Conservation (phyloP, 2,888 invertebrate genomes). For the Sphaerophoria taeniata region DNA sequence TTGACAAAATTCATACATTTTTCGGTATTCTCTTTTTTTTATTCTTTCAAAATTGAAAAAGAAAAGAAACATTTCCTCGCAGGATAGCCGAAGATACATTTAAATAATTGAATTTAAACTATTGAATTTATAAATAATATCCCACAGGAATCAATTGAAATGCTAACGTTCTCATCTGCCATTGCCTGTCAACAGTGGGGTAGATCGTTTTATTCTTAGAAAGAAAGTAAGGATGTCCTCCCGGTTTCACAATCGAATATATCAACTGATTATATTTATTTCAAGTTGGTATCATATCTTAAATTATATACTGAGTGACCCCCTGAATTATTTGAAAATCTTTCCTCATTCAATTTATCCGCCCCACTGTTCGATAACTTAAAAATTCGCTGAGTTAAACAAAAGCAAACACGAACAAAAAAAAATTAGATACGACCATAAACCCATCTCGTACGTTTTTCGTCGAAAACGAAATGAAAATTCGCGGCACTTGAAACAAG, state of each 20-base stretch:
- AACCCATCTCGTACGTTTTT: not conserved
- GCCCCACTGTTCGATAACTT: conserved; percentile 17
- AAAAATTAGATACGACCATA: not conserved
- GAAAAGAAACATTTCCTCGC: conserved; percentile 8
- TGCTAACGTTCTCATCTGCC: conserved; percentile 20
- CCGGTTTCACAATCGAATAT: too few relatives aligned
- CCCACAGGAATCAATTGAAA: conserved; percentile 61
- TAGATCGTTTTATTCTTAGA: too few relatives aligned
- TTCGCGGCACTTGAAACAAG: too few relatives aligned
- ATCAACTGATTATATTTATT: too few relatives aligned
- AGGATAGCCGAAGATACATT: conserved; percentile 5
- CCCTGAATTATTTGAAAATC: too few relatives aligned
- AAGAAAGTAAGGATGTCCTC: too few relatives aligned
- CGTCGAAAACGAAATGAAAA: conserved; percentile 33
- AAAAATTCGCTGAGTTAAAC: conserved; percentile 3
- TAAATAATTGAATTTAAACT: conserved; percentile 37
- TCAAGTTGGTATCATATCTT: too few relatives aligned
- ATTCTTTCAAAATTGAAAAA: conserved; percentile 7
- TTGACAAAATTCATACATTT: not conserved
- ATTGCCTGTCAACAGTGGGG: not conserved
- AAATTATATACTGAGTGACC: too few relatives aligned
- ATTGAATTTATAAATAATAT: conserved; percentile 56
- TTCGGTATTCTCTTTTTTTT: not conserved
- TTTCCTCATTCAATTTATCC: too few relatives aligned
- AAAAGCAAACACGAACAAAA: not conserved